These are phyloP conservation scores for Lethenteron camtschaticum DNA, from an alignment of 2,113 vertebrate genomes.

Conservation along the genomic window DNA sequence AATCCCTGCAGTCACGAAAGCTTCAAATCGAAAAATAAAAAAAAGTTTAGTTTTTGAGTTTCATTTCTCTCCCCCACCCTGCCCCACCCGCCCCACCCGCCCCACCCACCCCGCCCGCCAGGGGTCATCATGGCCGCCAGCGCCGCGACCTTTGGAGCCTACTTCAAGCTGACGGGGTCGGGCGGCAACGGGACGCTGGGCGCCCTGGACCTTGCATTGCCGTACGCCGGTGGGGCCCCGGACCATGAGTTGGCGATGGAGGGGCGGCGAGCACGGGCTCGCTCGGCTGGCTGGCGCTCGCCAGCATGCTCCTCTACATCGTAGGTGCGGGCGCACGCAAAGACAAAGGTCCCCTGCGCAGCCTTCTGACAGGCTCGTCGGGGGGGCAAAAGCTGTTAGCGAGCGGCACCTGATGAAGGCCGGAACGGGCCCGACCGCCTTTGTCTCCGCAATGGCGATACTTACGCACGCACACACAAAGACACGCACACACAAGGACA, in stretches of 20 bases:
- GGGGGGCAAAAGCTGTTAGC: too few species aligned
- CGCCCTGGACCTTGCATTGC: not conserved
- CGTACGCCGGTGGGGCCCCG: slow-evolving; percentile 6
- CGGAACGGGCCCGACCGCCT: too few species aligned
- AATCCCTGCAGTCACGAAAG: too few species aligned
- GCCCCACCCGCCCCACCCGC: not conserved
- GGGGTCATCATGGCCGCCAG: slow-evolving; percentile 52
- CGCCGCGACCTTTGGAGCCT: slow-evolving; percentile 39
- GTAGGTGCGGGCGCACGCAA: slow-evolving; percentile 27
- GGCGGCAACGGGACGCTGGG: slow-evolving; percentile 15
- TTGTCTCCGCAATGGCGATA: too few species aligned
- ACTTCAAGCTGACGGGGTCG: slow-evolving; percentile 35
- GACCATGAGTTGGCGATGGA: slow-evolving; percentile 6
- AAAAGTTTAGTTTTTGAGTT: not conserved
- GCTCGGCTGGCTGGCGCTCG: slow-evolving; percentile 50
- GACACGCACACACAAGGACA: too few species aligned
- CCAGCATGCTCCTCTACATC: slow-evolving; percentile 56
- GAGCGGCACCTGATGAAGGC: too few species aligned
- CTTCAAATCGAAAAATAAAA: too few species aligned
- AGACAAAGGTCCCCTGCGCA: not conserved
- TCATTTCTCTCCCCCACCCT: not conserved
- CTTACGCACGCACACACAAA: too few species aligned
- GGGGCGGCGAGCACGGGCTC: not conserved
- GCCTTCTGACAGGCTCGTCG: not conserved
- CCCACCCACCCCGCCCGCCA: slow-evolving; percentile 12